Evolutionary conservation across 2,797 vertebrate species (phyloP).

Genomic region (Myotis vivesi): DNA sequence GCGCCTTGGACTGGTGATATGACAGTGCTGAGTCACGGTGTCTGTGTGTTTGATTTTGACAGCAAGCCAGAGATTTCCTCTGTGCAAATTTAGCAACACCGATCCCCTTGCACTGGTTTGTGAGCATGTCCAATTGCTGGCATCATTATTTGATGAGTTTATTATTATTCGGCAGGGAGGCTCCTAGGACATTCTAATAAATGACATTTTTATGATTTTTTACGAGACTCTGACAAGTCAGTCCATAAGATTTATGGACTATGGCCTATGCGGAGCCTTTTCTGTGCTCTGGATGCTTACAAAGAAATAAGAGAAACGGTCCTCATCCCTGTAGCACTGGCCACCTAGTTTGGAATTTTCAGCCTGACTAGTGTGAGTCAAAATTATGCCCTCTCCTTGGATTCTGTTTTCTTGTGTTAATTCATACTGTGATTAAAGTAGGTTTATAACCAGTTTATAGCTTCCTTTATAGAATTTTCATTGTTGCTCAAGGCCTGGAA

Average conservation of each 20-base stretch:
- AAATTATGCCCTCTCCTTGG: slow-evolving; percentile 57
- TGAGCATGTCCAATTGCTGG: background rate
- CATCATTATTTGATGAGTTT: slow-evolving; percentile 53
- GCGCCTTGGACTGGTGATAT: background rate
- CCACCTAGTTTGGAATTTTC: background rate
- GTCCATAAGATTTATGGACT: slow-evolving; percentile 37
- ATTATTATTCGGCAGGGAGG: slow-evolving; percentile 37
- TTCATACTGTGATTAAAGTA: slow-evolving; percentile 73
- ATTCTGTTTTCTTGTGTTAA: slow-evolving; percentile 65
- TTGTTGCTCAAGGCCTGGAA: slow-evolving; percentile 67
- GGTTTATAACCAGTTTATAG: slow-evolving; percentile 69
- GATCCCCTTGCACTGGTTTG: background rate
- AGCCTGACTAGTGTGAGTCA: slow-evolving; percentile 3
- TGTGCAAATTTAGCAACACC: background rate
- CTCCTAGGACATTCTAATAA: slow-evolving; percentile 23
- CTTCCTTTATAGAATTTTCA: slow-evolving; percentile 72
- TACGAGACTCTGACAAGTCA: slow-evolving; percentile 43
- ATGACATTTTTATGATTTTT: slow-evolving; percentile 62
- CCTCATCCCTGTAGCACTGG: background rate
- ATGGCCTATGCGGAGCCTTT: background rate
- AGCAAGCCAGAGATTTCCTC: slow-evolving; percentile 8
- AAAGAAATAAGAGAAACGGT: background rate
- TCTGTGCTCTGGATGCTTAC: background rate
- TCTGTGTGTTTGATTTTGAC: background rate
- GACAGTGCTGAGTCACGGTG: background rate